A percentile compares a stretch with the other conserved stretches of the same genome.
phyloP scores from a whole-genome alignment of 2,113 vertebrate genomes.

The Formicarius rufipectus region DNA sequence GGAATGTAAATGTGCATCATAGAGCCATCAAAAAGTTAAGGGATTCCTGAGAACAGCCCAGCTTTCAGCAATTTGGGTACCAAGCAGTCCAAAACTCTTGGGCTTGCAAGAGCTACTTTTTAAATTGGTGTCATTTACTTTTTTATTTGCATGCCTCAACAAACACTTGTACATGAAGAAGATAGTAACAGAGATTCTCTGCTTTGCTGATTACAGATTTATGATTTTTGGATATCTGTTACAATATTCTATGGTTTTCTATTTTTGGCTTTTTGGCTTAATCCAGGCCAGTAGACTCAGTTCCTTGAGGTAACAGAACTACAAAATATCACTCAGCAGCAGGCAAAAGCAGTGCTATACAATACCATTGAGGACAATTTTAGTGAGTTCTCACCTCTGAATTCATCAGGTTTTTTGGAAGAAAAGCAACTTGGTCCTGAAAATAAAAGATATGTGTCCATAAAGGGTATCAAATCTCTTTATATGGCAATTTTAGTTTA shows the following conservation, averaged over 20 bases:
- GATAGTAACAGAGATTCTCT: constrained; percentile 4
- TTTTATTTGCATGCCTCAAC: constrained; percentile 2
- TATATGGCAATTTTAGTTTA: constrained; percentile 34
- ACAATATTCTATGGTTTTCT: constrained; percentile 31
- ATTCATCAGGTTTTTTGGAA: constrained; percentile 22
- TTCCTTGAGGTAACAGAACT: neutral
- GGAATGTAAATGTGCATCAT: neutral
- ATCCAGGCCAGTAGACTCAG: neutral
- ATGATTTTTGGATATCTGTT: constrained; percentile 26
- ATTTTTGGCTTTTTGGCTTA: constrained; percentile 12
- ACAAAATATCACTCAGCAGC: neutral
- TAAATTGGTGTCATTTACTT: neutral
- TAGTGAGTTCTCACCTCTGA: neutral
- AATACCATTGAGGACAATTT: neutral
- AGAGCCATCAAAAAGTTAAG: neutral
- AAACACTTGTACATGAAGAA: neutral
- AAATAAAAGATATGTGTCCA: constrained; percentile 2
- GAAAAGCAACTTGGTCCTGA: constrained; percentile 4
- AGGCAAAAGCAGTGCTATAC: neutral
- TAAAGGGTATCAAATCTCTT: constrained; percentile 14
- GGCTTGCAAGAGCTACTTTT: neutral
- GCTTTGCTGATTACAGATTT: constrained; percentile 27
- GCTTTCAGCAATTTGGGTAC: neutral
- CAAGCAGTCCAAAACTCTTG: constrained; percentile 1
- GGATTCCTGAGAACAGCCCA: neutral